Percentiles rank a stretch among this genome's conserved stretches.
phyloP scores from a whole-genome alignment of 2,797 vertebrate species.

The Antrozous pallidus region DNA sequence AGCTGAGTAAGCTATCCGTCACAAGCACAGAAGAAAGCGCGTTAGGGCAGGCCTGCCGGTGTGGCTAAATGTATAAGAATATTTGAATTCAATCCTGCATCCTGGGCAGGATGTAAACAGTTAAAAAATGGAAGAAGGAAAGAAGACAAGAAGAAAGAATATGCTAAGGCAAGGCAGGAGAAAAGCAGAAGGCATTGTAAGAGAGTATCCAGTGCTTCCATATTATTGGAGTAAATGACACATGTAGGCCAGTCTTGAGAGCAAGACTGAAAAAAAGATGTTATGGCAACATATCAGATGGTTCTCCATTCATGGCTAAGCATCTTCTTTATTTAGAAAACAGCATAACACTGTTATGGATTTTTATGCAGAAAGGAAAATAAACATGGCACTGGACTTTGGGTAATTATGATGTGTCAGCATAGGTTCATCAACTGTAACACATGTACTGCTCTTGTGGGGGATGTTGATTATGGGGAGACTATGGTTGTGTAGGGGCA shows the following conservation, averaged over 20 bases:
- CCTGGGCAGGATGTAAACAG: not conserved
- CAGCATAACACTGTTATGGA: not conserved
- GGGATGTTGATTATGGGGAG: not conserved
- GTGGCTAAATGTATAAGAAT: not conserved
- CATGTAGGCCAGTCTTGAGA: not conserved
- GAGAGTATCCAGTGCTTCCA: not conserved
- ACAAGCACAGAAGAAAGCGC: not conserved
- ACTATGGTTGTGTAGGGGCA: not conserved
- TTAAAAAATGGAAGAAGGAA: not conserved
- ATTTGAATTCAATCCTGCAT: not conserved
- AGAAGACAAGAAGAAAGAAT: not conserved
- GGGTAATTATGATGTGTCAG: not conserved
- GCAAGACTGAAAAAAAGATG: not conserved
- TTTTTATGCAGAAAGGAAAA: slow-evolving; percentile 16
- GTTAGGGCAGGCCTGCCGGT: not conserved
- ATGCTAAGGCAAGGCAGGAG: not conserved
- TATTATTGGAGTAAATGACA: not conserved
- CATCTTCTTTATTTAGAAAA: not conserved
- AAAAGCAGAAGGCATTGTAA: not conserved
- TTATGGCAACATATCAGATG: not conserved
- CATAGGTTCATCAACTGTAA: not conserved
- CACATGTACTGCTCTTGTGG: not conserved
- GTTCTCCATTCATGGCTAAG: not conserved
- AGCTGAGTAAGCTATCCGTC: not conserved
- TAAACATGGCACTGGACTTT: not conserved